Conservation (phyloP, 2,797 vertebrate species). For the Eleutherodactylus coqui region DNA sequence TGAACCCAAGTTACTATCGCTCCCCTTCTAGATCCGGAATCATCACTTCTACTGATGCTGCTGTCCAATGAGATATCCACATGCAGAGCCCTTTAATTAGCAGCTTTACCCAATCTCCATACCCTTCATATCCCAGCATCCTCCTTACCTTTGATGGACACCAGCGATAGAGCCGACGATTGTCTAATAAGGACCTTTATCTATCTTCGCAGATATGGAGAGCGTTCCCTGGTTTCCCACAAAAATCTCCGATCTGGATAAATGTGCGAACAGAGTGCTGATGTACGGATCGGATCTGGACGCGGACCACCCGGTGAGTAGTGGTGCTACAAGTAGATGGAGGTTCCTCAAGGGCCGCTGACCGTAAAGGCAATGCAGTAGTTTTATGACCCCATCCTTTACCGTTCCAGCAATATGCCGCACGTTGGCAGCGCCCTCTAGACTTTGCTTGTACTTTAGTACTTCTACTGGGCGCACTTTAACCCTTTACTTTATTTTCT, state of each 20-base stretch:
- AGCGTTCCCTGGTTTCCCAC: conserved; percentile 93
- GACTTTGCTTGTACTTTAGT: not conserved
- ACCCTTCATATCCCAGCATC: too few species aligned
- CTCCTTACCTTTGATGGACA: too few species aligned
- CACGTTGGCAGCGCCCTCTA: too few species aligned
- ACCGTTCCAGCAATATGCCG: too few species aligned
- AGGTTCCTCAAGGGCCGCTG: not conserved
- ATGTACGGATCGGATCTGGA: conserved; percentile 97
- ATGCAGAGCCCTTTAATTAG: not conserved
- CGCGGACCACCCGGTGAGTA: conserved; percentile 92
- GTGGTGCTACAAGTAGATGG: too few species aligned
- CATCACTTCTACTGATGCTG: not conserved
- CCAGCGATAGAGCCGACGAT: too few species aligned
- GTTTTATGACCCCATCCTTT: not conserved
- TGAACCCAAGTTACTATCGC: too few species aligned
- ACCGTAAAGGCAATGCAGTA: not conserved
- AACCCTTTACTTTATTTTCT: not conserved
- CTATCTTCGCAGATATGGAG: conserved; percentile 80
- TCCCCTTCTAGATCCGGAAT: too few species aligned
- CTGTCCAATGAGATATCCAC: not conserved
- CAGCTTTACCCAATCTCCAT: too few species aligned
- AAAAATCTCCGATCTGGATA: conserved; percentile 97
- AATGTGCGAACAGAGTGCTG: conserved; percentile 92
- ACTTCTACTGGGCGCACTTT: not conserved
- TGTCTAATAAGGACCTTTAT: too few species aligned